Evolutionary conservation across 2,797 vertebrate species (phyloP), one percentile per base, ranked within the genome.

Genomic region (Sarcoramphus papa): DNA sequence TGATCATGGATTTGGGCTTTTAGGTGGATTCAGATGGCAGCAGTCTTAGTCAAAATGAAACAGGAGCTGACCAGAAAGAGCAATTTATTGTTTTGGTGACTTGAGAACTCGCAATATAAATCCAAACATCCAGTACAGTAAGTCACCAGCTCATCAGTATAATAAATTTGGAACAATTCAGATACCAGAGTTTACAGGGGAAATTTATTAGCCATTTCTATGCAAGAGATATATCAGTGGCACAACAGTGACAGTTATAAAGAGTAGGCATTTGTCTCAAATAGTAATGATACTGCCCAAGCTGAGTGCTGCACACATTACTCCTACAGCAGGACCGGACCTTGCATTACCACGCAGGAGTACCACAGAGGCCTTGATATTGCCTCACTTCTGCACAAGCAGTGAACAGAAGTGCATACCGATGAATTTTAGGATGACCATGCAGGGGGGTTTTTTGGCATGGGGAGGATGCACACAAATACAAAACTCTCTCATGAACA

Each of bases 241-340:
- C 50, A 86, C 41, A 62, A 12, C 22, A 54, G 28, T 24, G n/a
- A 22, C 31, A 80, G 37, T 47, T 75, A 17, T 15, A 48, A 31
- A 51, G 22, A 50, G 25, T 50, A 53, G 48, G 20, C 11, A 15
- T 68, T 72, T 57, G 27, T 43, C 53, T 74, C 43, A 78, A 35
- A 54, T 3, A 88, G 15, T 28, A 47, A 20, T 27, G 51, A 18
- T 4, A 7, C 14, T n/a, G 4, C 14, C 54, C 53, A 50, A 37
- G 41, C 33, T 41, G 57, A 90, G 27, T 3, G 1, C 1, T 2
- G 13, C 14, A 47, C 12, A 2, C 8, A 5, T 31, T n/a, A 13
- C 18, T 53, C 12, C 27, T 79, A 21, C 57, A 62, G 33, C 68
- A 85, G 69, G 9, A 60, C 37, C 56, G 76, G 63, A 65, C 11